phyloP scores from a whole-genome alignment of 2,113 vertebrate species.

The Pipra filicauda region DNA sequence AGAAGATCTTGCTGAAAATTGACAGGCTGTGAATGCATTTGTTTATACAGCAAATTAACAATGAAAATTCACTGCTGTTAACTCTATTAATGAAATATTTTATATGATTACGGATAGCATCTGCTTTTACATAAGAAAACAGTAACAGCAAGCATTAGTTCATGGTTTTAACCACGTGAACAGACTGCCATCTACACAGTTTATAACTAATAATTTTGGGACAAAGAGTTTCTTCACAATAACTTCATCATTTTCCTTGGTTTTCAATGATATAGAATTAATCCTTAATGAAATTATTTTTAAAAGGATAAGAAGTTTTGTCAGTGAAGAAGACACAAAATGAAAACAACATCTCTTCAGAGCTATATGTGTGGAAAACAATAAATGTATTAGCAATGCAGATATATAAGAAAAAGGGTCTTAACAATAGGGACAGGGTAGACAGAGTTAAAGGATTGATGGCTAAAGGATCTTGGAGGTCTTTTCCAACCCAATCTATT shows the following conservation, averaged over 20 bases:
- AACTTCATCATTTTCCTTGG: not conserved
- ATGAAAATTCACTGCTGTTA: not conserved
- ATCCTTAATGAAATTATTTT: not conserved
- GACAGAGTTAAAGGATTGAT: not conserved
- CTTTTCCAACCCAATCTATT: no score
- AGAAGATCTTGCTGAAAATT: not conserved
- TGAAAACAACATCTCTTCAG: not conserved
- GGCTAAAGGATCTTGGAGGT: no score
- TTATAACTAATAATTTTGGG: not conserved
- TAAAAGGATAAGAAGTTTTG: not conserved
- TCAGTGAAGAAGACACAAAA: not conserved
- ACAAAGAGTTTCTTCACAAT: not conserved
- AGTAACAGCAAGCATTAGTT: not conserved
- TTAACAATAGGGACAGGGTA: not conserved
- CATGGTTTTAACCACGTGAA: not conserved
- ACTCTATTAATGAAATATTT: not conserved
- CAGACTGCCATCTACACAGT: not conserved
- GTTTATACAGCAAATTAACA: not conserved
- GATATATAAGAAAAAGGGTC: not conserved
- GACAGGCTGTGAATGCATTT: not conserved
- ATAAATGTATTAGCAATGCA: not conserved
- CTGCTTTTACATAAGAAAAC: not conserved
- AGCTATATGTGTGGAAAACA: not conserved
- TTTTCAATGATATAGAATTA: not conserved
- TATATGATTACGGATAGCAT: not conserved